These are phyloP conservation scores for Quadroppia sp. DNA, from an alignment of 2,888 invertebrate genomes.

Conservation along the genomic window DNA sequence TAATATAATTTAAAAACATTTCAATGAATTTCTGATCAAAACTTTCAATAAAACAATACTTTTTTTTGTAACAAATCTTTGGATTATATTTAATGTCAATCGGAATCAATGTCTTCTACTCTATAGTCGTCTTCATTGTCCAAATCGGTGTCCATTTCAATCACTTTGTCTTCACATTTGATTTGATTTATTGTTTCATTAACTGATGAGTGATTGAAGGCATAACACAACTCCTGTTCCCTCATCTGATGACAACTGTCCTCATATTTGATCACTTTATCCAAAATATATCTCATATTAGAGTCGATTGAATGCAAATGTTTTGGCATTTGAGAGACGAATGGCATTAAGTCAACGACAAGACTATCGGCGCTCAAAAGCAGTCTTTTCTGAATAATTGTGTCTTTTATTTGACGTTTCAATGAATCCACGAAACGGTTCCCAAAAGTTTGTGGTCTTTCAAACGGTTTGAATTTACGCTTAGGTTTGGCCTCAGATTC, in stretches of 20 bases:
- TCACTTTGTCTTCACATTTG: neutral
- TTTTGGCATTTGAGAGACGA: slow-evolving; percentile 6
- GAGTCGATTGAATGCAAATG: slow-evolving; percentile 16
- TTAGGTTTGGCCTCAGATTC: neutral
- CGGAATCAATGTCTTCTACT: slow-evolving; percentile 6
- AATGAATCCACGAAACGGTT: neutral
- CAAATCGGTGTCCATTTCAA: neutral
- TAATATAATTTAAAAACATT: too few species aligned
- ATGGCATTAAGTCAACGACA: slow-evolving; percentile 19
- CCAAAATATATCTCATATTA: neutral
- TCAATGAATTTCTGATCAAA: too few species aligned
- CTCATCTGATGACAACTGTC: neutral
- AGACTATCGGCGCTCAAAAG: slow-evolving; percentile 1
- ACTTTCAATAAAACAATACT: neutral
- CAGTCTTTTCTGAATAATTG: neutral
- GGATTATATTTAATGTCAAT: neutral
- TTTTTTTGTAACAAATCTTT: neutral
- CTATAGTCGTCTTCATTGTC: neutral
- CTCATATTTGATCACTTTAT: neutral
- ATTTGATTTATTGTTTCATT: neutral
- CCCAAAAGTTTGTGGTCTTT: slow-evolving; percentile 21
- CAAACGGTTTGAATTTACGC: slow-evolving; percentile 13
- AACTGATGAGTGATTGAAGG: neutral
- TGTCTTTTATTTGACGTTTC: slow-evolving; percentile 1
- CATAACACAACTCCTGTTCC: neutral